Percentiles rank a stretch among this genome's conserved stretches.
phyloP scores from a whole-genome alignment of 2,113 vertebrate genomes.

The Stegastes partitus region DNA sequence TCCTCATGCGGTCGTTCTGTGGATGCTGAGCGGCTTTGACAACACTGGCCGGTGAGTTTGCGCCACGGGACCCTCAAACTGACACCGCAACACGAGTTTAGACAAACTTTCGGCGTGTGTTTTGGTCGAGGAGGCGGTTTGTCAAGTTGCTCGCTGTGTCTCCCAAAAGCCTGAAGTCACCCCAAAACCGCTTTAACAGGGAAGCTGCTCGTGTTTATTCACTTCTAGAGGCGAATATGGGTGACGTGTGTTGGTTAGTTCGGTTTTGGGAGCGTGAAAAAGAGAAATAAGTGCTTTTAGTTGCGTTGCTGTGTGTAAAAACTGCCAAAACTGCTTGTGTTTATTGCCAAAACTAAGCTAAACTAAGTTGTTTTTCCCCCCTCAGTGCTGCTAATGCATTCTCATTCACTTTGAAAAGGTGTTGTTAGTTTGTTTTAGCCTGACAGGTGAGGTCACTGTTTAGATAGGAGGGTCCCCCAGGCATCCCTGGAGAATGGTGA shows the following conservation, averaged over 20 bases:
- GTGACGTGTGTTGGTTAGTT: neutral
- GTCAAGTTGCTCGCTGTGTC: constrained; percentile 6
- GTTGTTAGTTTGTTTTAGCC: neutral
- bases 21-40: constrained; percentile 21
- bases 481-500: neutral
- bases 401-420: neutral
- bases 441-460: constrained; percentile 53
- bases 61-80: neutral
- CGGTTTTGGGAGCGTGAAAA: no score
- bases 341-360: no score
- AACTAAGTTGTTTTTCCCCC: neutral
- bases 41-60: constrained; percentile 48
- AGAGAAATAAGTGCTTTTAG: no score
- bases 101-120: neutral
- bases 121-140: neutral
- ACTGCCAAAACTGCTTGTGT: no score
- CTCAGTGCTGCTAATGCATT: neutral
- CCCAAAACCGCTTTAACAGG: no score
- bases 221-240: neutral
- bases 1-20: neutral
- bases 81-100: neutral
- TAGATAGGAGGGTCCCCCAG: neutral
- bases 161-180: no score
- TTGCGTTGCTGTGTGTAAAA: no score
- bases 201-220: neutral